Conservation (phyloP, 2,113 vertebrate species). For the Microtus oregoni region DNA sequence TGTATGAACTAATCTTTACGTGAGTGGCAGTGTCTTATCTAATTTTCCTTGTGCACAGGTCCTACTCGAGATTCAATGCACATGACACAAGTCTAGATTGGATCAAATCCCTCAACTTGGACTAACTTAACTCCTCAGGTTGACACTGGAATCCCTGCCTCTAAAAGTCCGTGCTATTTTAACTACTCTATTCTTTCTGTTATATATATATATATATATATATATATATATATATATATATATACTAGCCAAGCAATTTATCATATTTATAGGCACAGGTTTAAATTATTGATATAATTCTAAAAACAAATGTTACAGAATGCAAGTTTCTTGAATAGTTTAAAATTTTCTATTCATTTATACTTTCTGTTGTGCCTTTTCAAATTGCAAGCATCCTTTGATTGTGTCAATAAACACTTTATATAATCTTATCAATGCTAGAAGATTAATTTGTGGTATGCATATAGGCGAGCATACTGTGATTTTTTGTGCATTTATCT, state of each 20-base stretch:
- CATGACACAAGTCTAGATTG: neutral
- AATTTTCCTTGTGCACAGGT: neutral
- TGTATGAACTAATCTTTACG: neutral
- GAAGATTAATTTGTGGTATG: neutral
- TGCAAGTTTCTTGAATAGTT: neutral
- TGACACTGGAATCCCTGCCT: neutral
- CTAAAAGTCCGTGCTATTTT: neutral
- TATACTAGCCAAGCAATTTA: neutral
- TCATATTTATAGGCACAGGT: neutral
- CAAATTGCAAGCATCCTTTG: neutral
- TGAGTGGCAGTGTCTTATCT: neutral
- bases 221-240: neutral
- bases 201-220: neutral
- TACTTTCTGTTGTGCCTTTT: neutral
- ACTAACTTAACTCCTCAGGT: neutral
- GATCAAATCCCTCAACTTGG: neutral
- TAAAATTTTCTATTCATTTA: neutral
- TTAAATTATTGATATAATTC: neutral
- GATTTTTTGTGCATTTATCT: neutral
- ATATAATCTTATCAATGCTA: slow-evolving; percentile 2
- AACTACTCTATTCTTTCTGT: neutral
- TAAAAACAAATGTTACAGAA: neutral
- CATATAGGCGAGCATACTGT: neutral
- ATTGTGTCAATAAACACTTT: neutral
- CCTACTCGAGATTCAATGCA: neutral